phyloP scores from a whole-genome alignment of 2,797 vertebrate genomes.

The Etheostoma nigrum region DNA sequence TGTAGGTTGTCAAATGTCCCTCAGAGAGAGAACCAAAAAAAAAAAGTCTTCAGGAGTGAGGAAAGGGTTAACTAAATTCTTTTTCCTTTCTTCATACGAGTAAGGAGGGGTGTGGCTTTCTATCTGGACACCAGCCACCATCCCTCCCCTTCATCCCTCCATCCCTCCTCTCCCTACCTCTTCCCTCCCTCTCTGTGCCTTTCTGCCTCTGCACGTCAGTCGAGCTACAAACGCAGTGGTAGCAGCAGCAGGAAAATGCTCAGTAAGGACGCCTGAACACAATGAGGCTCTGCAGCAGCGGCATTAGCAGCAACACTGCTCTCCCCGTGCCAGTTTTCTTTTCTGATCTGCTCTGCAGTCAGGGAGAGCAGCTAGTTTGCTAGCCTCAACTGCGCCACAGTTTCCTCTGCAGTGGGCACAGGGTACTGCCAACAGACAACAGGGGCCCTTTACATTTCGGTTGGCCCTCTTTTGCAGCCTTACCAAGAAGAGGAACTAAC shows the following conservation, averaged over 20 bases:
- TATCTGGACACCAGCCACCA: constrained; percentile 81
- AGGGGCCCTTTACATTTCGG: constrained; percentile 71
- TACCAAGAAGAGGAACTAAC: constrained; percentile 73
- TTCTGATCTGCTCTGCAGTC: constrained; percentile 59
- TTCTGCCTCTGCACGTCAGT: constrained; percentile 77
- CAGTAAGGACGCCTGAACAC: constrained; percentile 68
- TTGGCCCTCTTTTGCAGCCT: constrained; percentile 62
- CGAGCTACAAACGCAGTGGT: constrained; percentile 63
- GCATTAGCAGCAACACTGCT: constrained; percentile 62
- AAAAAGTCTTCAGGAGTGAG: constrained; percentile 56
- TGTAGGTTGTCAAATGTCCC: neutral
- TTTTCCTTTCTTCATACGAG: constrained; percentile 71
- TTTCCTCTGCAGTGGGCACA: constrained; percentile 67
- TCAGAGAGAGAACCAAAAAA: neutral
- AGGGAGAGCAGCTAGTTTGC: constrained; percentile 55
- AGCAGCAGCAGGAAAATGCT: constrained; percentile 57
- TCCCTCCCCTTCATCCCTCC: constrained; percentile 76
- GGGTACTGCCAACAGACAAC: constrained; percentile 71
- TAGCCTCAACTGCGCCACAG: constrained; percentile 69
- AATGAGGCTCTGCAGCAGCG: constrained; percentile 76
- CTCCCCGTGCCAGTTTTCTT: constrained; percentile 50
- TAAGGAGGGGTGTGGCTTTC: constrained; percentile 81
- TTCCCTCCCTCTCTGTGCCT: constrained; percentile 59
- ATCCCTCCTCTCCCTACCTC: constrained; percentile 66
- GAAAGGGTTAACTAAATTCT: constrained; percentile 81